Conservation (phyloP, 2,888 invertebrate genomes). For the Calliopum simillimum region DNA sequence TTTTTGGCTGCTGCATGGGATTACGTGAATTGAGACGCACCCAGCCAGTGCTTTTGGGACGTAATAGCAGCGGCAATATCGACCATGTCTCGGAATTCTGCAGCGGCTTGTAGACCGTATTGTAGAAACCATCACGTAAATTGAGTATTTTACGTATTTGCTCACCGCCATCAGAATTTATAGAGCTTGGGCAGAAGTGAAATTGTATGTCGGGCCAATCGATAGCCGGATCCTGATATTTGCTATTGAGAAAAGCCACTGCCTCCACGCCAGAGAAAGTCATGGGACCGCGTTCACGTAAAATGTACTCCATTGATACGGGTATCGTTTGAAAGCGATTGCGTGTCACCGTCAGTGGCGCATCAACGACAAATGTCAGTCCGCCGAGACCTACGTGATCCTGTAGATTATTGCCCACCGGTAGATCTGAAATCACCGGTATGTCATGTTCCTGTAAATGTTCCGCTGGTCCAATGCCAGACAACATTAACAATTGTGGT, state of each 20-base stretch:
- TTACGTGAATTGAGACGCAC: conserved; percentile 84
- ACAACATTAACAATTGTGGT: conserved; percentile 91
- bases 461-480: conserved; percentile 86
- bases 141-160: conserved; percentile 82
- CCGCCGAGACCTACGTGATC: conserved; percentile 91
- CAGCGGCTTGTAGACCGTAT: conserved; percentile 86
- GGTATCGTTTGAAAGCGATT: conserved; percentile 81
- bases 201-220: conserved; percentile 90
- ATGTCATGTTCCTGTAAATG: conserved; percentile 80
- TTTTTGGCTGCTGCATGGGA: conserved; percentile 84
- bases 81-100: conserved; percentile 86
- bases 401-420: conserved; percentile 87
- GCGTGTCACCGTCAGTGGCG: conserved; percentile 82
- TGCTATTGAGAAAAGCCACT: conserved; percentile 87
- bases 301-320: conserved; percentile 83
- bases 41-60: conserved; percentile 90
- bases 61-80: conserved; percentile 81
- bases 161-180: conserved; percentile 85
- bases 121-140: conserved; percentile 82
- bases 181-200: conserved; percentile 86
- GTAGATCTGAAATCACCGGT: conserved; percentile 78
- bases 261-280: conserved; percentile 88
- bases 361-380: conserved; percentile 83
- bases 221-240: conserved; percentile 81
- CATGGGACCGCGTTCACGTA: conserved; percentile 85